These are phyloP conservation scores for Galerucella calmariensis DNA, from an alignment of 2,888 invertebrate genomes.

Conservation along the genomic window DNA sequence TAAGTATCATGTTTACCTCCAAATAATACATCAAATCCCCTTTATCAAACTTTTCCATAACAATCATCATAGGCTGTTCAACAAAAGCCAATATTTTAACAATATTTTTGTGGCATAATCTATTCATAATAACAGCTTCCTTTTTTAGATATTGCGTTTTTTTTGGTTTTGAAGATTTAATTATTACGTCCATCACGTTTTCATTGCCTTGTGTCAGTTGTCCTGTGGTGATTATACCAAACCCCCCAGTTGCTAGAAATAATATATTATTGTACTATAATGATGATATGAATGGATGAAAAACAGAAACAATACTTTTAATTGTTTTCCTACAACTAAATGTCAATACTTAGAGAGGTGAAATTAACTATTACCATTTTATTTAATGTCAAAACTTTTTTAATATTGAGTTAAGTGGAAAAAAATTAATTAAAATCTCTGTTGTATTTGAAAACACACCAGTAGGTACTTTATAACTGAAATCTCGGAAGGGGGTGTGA, in stretches of 20 bases:
- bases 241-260: neutral
- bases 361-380: too few relatives aligned
- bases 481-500: too few relatives aligned
- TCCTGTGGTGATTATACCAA: slow-evolving; percentile 23
- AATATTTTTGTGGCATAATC: slow-evolving; percentile 35
- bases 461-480: too few relatives aligned
- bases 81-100: slow-evolving; percentile 33
- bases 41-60: slow-evolving; percentile 28
- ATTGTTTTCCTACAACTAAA: neutral
- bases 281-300: too few relatives aligned
- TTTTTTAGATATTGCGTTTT: neutral
- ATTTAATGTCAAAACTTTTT: too few relatives aligned
- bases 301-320: neutral
- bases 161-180: slow-evolving; percentile 15
- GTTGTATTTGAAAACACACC: too few relatives aligned
- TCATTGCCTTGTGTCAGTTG: slow-evolving; percentile 1
- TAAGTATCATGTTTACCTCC: slow-evolving; percentile 16
- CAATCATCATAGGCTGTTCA: slow-evolving; percentile 18
- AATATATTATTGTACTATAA: too few relatives aligned
- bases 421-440: too few relatives aligned
- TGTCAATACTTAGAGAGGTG: too few relatives aligned
- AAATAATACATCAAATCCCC: slow-evolving; percentile 16
- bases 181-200: neutral
- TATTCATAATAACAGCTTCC: slow-evolving; percentile 31
- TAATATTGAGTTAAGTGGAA: too few relatives aligned